Evolutionary conservation across 2,113 vertebrate genomes (phyloP).

Genomic region (Syrmaticus mikado): DNA sequence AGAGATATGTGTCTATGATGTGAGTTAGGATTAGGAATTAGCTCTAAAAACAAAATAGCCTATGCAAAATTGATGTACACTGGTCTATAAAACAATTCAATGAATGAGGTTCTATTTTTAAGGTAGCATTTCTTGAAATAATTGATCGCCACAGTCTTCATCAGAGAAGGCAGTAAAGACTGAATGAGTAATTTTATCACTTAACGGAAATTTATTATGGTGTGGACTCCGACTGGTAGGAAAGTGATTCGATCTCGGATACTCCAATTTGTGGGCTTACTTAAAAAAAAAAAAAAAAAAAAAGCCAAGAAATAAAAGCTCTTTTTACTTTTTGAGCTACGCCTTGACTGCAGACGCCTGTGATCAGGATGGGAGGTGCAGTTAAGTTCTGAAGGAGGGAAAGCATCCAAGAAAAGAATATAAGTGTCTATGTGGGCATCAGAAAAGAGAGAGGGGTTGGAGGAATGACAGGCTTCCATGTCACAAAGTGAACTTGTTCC

Average conservation of each 20-base stretch:
- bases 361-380: not conserved
- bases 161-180: conserved; percentile 18
- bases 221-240: too few species aligned
- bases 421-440: not conserved
- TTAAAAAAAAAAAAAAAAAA: not conserved
- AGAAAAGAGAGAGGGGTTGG: conserved; percentile 2
- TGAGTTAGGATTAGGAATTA: conserved; percentile 47
- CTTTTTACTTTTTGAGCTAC: not conserved
- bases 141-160: not conserved
- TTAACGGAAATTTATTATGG: not conserved
- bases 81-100: conserved; percentile 11
- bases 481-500: conserved; percentile 52
- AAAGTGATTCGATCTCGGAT: too few species aligned
- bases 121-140: conserved; percentile 28
- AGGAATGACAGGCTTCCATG: conserved; percentile 51
- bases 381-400: not conserved
- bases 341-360: not conserved
- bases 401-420: not conserved
- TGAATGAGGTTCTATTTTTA: conserved; percentile 25
- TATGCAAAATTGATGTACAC: not conserved
- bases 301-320: not conserved
- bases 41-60: conserved; percentile 22
- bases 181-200: conserved; percentile 35
- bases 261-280: too few species aligned
- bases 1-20: conserved; percentile 22